Base-by-base conservation (phyloP, 2,797 vertebrate genomes). In the Eremophila alpestris region DNA sequence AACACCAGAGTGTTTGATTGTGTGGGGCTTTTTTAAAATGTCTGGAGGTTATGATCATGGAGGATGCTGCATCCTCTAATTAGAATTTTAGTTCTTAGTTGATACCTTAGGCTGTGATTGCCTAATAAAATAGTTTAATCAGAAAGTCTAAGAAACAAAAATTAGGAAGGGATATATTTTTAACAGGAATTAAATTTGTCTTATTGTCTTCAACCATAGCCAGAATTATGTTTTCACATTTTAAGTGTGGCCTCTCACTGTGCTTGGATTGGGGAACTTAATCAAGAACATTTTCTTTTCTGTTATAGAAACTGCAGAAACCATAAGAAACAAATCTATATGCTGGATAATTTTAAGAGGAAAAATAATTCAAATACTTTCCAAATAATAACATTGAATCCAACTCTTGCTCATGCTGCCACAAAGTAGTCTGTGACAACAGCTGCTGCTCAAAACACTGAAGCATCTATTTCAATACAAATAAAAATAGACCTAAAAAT, bases 401-500 rank as follows among this genome's bases (percentile, higher is more conserved):
- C 20, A 86, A 15, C 21, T 90, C 68, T 29, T 91, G 46, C 32
- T 76, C 26, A 21, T 69, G 38, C 29, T 80, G 32, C 51, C 32
- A 19, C 59, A 49, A 77, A 95, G 51, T 68, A 93, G 75, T 92
- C 71, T 83, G 60, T 82, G 60, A 70, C 55, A 94, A 78, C 90
- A 96, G 90, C 95, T 96, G 89, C 73, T 84, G 36, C 70, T 94
- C 77, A 54, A 83, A 77, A 45, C 79, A 91, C 56, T 90, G 85
- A 93, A 95, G 46, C 77, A 82, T 95, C 71, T 90, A 92, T 94
- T 96, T 95, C 55, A 90, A 90, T 36, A 54, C 51, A 85, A 93
- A 88, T 82, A 92, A 93, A 95, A 94, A 94, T 96, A 94, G 84
- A 91, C 30, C 49, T 93, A 80, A 95, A 96, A 94, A 59, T 90